A percentile compares a stretch with the other conserved stretches of the same genome.
Evolutionary conservation across 2,888 invertebrate species (phyloP).

Genomic region (Drosophila picticornis): DNA sequence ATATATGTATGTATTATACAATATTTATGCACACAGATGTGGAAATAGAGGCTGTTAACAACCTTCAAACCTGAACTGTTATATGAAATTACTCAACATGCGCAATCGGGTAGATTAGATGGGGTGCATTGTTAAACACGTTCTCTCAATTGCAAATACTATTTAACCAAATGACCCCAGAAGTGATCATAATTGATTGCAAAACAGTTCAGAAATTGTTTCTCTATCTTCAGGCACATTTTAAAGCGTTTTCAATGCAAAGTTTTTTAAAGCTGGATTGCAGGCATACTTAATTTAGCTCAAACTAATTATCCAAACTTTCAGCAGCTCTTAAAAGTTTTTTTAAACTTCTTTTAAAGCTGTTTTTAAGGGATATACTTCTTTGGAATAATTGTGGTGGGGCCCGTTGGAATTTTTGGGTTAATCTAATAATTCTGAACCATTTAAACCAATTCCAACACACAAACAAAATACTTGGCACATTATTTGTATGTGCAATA

Average conservation of each 20-base stretch:
- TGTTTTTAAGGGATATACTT: neutral
- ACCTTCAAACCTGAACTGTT: constrained; percentile 28
- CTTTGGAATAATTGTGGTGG: neutral
- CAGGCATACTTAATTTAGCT: neutral
- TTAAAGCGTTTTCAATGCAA: neutral
- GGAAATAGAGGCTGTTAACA: constrained; percentile 22
- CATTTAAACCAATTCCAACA: constrained; percentile 19
- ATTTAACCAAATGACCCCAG: constrained; percentile 1
- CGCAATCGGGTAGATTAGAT: constrained; percentile 20
- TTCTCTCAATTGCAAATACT: constrained; percentile 36
- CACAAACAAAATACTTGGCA: neutral
- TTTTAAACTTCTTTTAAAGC: neutral
- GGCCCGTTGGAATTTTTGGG: neutral
- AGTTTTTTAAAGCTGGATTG: neutral
- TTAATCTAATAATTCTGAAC: constrained; percentile 22
- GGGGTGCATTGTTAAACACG: constrained; percentile 13
- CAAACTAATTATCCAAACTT: neutral
- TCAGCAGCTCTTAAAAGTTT: neutral
- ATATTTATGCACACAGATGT: neutral
- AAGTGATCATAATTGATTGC: neutral
- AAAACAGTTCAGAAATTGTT: neutral
- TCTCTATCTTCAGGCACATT: neutral
- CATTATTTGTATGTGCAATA: constrained; percentile 13
- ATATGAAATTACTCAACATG: constrained; percentile 29
- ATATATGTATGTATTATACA: constrained; percentile 6